These are phyloP conservation scores for Pyralis farinalis DNA, from an alignment of 2,888 invertebrate species.

Conservation along the genomic window DNA sequence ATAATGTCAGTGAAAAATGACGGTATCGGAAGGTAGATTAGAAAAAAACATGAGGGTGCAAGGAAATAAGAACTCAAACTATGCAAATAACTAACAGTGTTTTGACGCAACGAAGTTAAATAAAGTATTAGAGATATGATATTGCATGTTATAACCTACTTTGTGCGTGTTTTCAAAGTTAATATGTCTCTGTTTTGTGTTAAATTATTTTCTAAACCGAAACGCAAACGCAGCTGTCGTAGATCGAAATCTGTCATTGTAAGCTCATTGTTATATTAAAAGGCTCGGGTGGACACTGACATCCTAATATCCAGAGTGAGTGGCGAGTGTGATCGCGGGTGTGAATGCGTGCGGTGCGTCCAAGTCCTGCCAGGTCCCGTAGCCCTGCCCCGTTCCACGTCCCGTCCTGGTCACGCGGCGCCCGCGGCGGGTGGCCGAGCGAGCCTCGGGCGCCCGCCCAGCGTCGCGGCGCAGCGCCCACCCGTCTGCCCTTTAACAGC, in stretches of 20 bases:
- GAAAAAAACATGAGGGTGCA: slow-evolving; percentile 5
- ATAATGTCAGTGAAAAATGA: slow-evolving; percentile 8
- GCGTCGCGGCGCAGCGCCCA: slow-evolving; percentile 45
- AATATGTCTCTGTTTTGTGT: slow-evolving; percentile 58
- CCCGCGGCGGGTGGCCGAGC: slow-evolving; percentile 37
- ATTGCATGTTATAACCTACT: slow-evolving; percentile 61
- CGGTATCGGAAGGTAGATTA: slow-evolving; percentile 10
- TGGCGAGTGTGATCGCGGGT: slow-evolving; percentile 32
- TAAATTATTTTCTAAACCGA: slow-evolving; percentile 48
- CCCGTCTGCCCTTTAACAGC: slow-evolving; percentile 75
- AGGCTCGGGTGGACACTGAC: slow-evolving; percentile 70
- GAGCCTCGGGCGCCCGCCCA: slow-evolving; percentile 46
- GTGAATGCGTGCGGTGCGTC: slow-evolving; percentile 36
- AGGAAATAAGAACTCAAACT: not conserved
- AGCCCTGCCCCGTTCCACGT: slow-evolving; percentile 19
- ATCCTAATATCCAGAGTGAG: slow-evolving; percentile 40
- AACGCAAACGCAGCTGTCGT: slow-evolving; percentile 38
- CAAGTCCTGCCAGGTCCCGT: slow-evolving; percentile 26
- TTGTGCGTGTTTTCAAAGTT: slow-evolving; percentile 53
- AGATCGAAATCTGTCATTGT: slow-evolving; percentile 34
- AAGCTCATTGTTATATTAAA: slow-evolving; percentile 36
- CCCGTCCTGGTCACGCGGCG: slow-evolving; percentile 32
- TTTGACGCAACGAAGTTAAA: slow-evolving; percentile 24
- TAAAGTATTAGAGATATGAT: slow-evolving; percentile 41
- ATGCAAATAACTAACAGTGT: slow-evolving; percentile 26